phyloP scores from a whole-genome alignment of 2,113 vertebrate species.

The Oncorhynchus keta region DNA sequence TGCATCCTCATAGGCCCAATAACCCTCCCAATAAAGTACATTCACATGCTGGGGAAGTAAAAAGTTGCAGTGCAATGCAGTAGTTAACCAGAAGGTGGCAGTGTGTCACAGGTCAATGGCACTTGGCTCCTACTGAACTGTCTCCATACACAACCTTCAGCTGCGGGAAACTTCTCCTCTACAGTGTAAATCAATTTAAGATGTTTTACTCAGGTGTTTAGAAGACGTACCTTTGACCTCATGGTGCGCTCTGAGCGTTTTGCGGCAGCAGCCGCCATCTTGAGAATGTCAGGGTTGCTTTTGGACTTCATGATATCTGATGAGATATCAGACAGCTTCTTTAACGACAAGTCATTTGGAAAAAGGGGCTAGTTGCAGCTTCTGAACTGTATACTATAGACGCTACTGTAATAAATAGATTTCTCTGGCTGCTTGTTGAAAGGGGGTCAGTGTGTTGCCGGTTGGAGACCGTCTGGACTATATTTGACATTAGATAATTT shows the following conservation, averaged over 20 bases:
- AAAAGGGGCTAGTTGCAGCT: no score
- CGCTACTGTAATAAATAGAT: no score
- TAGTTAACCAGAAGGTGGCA: constrained; percentile 58
- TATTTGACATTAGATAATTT: no score
- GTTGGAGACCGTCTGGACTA: no score
- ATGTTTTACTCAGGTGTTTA: not conserved
- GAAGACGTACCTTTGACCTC: constrained; percentile 75
- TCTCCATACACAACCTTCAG: not conserved
- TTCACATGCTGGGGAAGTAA: not conserved
- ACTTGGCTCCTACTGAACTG: not conserved
- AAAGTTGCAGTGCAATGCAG: not conserved
- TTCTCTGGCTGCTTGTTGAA: no score
- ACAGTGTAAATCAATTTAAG: not conserved
- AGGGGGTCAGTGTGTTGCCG: no score
- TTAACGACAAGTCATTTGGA: not conserved
- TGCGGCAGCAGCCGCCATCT: constrained; percentile 79
- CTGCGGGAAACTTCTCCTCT: constrained; percentile 13
- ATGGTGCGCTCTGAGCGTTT: constrained; percentile 79
- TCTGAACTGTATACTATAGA: no score
- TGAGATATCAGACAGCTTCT: constrained; percentile 8
- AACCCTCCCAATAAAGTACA: not conserved
- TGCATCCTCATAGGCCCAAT: constrained; percentile 5
- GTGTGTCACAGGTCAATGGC: constrained; percentile 19
- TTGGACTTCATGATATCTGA: constrained; percentile 84
- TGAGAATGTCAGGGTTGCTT: constrained; percentile 82